phyloP scores from a whole-genome alignment of 1,140 invertebrate species.

The Anoplophora glabripennis region DNA sequence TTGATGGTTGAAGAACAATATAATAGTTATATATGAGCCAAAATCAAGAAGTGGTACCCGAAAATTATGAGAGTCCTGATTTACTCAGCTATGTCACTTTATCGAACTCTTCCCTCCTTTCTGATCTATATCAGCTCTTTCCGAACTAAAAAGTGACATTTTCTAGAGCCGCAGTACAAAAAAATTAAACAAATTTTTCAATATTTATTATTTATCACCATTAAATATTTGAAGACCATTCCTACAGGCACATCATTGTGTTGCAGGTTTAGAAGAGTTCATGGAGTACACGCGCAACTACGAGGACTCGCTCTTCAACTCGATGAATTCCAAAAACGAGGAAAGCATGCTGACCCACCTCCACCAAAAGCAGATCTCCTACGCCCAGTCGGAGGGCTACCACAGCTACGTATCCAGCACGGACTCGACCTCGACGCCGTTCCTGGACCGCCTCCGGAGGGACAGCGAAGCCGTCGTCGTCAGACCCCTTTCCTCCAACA shows the following conservation, averaged over 20 bases:
- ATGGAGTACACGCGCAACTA: conserved; percentile 51
- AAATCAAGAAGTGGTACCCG: too few species aligned
- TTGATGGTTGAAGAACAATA: too few species aligned
- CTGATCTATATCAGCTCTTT: too few species aligned
- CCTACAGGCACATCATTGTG: conserved; percentile 35
- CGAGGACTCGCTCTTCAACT: conserved; percentile 48
- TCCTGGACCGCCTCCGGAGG: conserved; percentile 65
- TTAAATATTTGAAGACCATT: conserved; percentile 15
- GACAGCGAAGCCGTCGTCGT: conserved; percentile 60
- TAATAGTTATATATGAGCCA: too few species aligned
- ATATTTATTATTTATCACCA: too few species aligned
- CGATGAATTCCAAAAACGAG: conserved; percentile 38
- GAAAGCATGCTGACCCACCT: conserved; percentile 53
- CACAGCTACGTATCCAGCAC: conserved; percentile 79
- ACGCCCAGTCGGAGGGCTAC: conserved; percentile 79
- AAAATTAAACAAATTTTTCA: too few species aligned
- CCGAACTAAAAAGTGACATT: too few species aligned
- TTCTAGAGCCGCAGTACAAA: too few species aligned
- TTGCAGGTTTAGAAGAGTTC: conserved; percentile 46
- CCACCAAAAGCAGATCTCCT: conserved; percentile 72
- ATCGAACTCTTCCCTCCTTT: too few species aligned
- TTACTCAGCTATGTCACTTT: too few species aligned
- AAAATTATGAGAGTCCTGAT: too few species aligned
- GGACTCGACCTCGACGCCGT: conserved; percentile 75
- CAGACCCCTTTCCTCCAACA: conserved; percentile 47